These are phyloP conservation scores for Trachelus stipa DNA, from an alignment of 2,888 invertebrate genomes.

Conservation along the genomic window DNA sequence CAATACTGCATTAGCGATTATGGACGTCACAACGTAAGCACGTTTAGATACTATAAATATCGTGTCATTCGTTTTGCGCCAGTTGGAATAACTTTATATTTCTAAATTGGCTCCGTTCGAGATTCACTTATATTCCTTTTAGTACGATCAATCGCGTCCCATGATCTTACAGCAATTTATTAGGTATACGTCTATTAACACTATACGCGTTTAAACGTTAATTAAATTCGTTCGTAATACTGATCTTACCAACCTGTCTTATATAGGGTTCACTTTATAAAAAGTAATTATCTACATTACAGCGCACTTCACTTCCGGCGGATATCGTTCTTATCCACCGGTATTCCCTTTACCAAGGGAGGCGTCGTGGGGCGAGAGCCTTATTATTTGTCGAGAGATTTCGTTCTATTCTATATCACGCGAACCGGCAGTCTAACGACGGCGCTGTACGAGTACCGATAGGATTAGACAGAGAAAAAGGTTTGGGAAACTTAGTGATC, in stretches of 20 bases:
- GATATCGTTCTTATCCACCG: neutral
- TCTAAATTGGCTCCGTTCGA: neutral
- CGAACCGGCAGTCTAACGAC: neutral
- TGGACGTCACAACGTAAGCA: neutral
- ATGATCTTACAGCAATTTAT: neutral
- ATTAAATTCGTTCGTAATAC: conserved; percentile 29
- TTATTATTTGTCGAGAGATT: conserved; percentile 7
- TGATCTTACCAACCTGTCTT: conserved; percentile 13
- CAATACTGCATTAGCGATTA: neutral
- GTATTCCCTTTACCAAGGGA: neutral
- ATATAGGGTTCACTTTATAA: conserved; percentile 23
- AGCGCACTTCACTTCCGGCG: neutral
- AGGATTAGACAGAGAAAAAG: conserved; percentile 47
- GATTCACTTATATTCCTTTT: neutral
- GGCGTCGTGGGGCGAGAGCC: neutral
- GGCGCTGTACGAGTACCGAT: conserved; percentile 27
- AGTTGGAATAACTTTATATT: neutral
- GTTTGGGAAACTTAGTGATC: conserved; percentile 42
- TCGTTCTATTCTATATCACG: conserved; percentile 1
- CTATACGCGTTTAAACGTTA: conserved; percentile 12
- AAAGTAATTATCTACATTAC: conserved; percentile 27
- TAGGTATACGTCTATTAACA: neutral
- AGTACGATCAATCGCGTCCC: neutral
- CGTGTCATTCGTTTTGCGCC: neutral
- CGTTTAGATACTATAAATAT: neutral